Percentiles rank a stretch among this genome's conserved stretches.
Conservation (phyloP, 2,113 vertebrate species). For the Ifrita kowaldi region DNA sequence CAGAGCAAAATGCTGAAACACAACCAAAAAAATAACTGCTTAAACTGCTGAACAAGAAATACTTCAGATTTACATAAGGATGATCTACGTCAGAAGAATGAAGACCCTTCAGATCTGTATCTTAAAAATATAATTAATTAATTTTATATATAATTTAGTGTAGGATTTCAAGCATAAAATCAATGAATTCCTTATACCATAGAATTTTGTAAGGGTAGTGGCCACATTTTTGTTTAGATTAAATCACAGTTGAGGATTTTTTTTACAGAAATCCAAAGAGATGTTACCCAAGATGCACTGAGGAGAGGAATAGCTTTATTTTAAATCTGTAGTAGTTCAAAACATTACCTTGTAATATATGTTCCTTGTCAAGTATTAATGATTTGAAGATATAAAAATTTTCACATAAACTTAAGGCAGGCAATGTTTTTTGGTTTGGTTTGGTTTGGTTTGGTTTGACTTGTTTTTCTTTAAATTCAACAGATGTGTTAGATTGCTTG, state of each 20-base stretch:
- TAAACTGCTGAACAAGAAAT: background rate
- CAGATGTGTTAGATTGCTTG: background rate
- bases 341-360: background rate
- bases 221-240: background rate
- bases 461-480: background rate
- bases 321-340: background rate
- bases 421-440: background rate
- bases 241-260: background rate
- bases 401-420: background rate
- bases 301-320: background rate
- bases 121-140: background rate
- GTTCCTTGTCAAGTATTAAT: background rate
- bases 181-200: background rate
- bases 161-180: background rate
- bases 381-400: background rate
- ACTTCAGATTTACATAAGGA: background rate
- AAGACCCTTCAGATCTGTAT: background rate
- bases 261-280: background rate
- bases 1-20: background rate
- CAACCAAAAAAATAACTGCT: background rate
- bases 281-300: background rate
- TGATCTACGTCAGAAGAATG: background rate
- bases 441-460: background rate
- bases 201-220: background rate
- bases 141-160: background rate